Evolutionary conservation across 2,888 invertebrate species (phyloP).

Genomic region (Orthonevra nobilis): DNA sequence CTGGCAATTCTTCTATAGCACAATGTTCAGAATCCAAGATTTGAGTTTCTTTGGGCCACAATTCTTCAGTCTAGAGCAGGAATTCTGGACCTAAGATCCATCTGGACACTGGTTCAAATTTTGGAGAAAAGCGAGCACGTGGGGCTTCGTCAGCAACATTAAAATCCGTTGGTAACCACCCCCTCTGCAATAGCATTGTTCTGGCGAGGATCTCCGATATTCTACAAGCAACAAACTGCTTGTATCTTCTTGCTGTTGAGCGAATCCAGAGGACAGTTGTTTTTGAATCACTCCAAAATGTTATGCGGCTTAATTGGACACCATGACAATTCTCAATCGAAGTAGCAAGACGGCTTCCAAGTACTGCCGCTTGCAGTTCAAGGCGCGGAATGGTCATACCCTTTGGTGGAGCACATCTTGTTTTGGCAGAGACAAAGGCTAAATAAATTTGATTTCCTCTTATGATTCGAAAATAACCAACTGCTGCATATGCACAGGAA

Average conservation of each 20-base stretch:
- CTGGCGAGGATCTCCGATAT: slow-evolving; percentile 68
- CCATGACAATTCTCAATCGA: slow-evolving; percentile 11
- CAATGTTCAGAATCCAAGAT: too few species aligned
- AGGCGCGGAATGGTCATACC: slow-evolving; percentile 28
- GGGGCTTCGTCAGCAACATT: slow-evolving; percentile 72
- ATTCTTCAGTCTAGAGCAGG: slow-evolving; percentile 14
- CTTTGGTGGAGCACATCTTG: slow-evolving; percentile 28
- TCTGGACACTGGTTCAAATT: slow-evolving; percentile 21
- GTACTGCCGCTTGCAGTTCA: slow-evolving; percentile 56
- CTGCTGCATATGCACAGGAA: background rate
- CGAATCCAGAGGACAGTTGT: slow-evolving; percentile 53
- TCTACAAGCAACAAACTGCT: slow-evolving; percentile 70
- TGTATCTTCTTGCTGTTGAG: slow-evolving; percentile 57
- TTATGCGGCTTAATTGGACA: slow-evolving; percentile 8
- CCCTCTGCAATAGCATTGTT: slow-evolving; percentile 65
- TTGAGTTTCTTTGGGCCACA: slow-evolving; percentile 25
- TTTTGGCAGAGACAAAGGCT: slow-evolving; percentile 27
- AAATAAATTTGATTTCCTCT: slow-evolving; percentile 6
- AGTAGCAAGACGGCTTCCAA: slow-evolving; percentile 42
- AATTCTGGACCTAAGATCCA: slow-evolving; percentile 47
- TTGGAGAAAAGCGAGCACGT: slow-evolving; percentile 44
- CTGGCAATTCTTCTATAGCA: slow-evolving; percentile 45
- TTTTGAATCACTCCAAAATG: slow-evolving; percentile 52
- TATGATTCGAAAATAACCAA: slow-evolving; percentile 19
- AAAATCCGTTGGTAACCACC: slow-evolving; percentile 68